These are phyloP conservation scores for Pemphredon lugubris DNA, from an alignment of 2,888 invertebrate species.

Conservation along the genomic window DNA sequence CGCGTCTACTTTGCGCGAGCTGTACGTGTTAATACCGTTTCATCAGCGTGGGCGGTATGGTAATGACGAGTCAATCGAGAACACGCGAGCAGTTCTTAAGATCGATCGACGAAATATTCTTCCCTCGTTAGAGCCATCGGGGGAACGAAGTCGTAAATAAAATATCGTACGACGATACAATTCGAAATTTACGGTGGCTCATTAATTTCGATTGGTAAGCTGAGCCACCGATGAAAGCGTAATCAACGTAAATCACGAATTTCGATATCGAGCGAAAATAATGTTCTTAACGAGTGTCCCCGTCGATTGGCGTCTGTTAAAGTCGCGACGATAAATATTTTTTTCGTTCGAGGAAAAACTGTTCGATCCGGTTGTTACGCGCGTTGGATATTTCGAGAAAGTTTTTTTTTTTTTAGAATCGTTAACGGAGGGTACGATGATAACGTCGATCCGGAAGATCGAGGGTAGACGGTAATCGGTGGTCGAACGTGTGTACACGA, in stretches of 20 bases:
- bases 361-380: no score
- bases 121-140: conserved; percentile 15
- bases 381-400: no score
- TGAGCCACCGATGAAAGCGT: not conserved
- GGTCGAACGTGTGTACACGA: conserved; percentile 49
- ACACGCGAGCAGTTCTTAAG: conserved; percentile 35
- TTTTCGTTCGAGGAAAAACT: no score
- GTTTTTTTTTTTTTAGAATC: no score
- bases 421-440: no score
- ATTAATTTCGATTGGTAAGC: conserved; percentile 11
- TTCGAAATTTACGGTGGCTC: not conserved
- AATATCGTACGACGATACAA: not conserved
- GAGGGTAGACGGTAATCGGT: no score
- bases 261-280: not conserved
- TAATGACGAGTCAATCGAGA: conserved; percentile 51
- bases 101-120: not conserved
- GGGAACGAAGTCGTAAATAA: conserved; percentile 17
- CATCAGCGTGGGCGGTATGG: conserved; percentile 50
- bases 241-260: conserved; percentile 8
- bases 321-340: no score
- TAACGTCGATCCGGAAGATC: no score
- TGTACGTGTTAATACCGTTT: conserved; percentile 38
- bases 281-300: not conserved
- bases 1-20: conserved; percentile 20
- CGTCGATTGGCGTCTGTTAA: no score